Evolutionary conservation across 2,113 vertebrate species (phyloP), one percentile per base, ranked within the genome.

Genomic region (Hippocampus mohnikei): DNA sequence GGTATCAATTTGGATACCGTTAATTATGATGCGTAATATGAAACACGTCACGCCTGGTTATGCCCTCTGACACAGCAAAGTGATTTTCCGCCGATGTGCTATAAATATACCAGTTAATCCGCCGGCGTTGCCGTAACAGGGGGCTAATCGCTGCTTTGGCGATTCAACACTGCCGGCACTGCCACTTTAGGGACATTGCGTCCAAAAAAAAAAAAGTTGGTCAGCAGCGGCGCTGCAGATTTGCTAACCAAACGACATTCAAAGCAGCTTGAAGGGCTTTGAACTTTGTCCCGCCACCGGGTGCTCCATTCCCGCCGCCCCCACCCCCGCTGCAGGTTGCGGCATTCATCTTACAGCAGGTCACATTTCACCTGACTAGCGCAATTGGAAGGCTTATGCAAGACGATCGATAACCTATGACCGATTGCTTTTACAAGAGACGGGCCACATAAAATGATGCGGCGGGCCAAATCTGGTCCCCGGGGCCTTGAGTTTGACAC

Each of bases 161-260:
- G 75, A 72, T 81, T 85, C 75, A 81, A 55, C 81, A 83, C 60
- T 3, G 25, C 64, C 65, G 64, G 71, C 61, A 52, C 25, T 46
- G 46, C 56, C 67, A 55, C 56, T 27, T 66, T 74, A 23, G 62
- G 72, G 67, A 78, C 61, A 72, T 10, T 16, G 15, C 56, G 48
- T 76, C 33, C 50, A 75, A 75, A 56, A 79, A 9, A 62, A 42
- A 69, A 44, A 3, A 29, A 20, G 23, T 23, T 68, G 61, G 64
- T 44, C 27, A 44, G n/a, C n/a, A n/a, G n/a, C n/a, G n/a, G n/a
- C 15, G 11, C 2, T 4, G 66, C 69, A 40, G 73, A 85, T 88
- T 90, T 90, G 84, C 86, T 85, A 88, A 81, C 64, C 85, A 90
- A 88, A 64, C 40, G 76, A 33, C 46, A 89, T 82, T 85, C 87